phyloP scores from a whole-genome alignment of 2,888 invertebrate genomes.

The Pandemis heparana region DNA sequence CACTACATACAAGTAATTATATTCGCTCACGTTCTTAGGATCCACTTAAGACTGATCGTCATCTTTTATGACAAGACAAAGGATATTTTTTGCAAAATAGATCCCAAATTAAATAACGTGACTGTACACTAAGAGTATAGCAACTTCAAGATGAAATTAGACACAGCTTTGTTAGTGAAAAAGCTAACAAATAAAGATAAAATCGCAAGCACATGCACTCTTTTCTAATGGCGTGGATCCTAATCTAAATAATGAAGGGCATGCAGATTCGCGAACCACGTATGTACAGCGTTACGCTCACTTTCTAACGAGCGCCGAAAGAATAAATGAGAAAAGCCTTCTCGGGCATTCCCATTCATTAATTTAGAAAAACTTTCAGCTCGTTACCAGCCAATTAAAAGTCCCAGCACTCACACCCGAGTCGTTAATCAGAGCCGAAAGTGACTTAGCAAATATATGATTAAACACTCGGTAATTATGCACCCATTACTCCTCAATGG shows the following conservation, averaged over 20 bases:
- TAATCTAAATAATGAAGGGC: constrained; percentile 36
- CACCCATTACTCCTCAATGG: constrained; percentile 20
- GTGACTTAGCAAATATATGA: constrained; percentile 57
- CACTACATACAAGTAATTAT: no score
- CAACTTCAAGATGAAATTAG: background rate
- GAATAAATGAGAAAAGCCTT: constrained; percentile 65
- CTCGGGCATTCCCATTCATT: constrained; percentile 69
- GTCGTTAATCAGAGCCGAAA: constrained; percentile 74
- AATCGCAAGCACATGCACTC: constrained; percentile 17
- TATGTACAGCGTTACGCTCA: constrained; percentile 53
- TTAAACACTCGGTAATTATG: constrained; percentile 32
- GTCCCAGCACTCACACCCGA: constrained; percentile 56
- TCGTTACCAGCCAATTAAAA: constrained; percentile 77
- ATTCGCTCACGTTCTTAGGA: no score
- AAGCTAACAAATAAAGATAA: constrained; percentile 12
- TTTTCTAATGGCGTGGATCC: constrained; percentile 35
- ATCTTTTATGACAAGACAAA: no score
- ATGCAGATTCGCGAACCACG: constrained; percentile 37
- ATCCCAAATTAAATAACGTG: background rate
- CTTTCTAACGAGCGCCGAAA: constrained; percentile 70
- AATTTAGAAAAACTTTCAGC: constrained; percentile 76
- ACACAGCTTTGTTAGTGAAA: background rate
- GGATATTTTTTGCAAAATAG: no score
- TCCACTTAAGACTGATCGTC: no score
- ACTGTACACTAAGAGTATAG: background rate